phyloP scores from a whole-genome alignment of 2,113 vertebrate genomes.

The Psammodynastes pulverulentus region DNA sequence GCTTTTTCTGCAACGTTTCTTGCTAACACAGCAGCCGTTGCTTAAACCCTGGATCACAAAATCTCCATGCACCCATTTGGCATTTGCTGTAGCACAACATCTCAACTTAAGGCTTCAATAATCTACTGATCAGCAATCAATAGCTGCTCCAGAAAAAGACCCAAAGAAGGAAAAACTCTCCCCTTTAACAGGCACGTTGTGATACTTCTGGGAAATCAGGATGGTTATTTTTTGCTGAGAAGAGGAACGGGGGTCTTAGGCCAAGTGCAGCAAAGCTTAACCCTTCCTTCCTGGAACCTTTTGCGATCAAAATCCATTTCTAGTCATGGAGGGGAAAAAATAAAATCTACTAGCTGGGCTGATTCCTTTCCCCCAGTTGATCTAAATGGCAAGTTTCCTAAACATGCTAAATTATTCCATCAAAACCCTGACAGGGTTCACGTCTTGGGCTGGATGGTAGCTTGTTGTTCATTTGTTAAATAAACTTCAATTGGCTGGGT shows the following conservation, averaged over 20 bases:
- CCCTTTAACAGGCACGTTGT: background rate
- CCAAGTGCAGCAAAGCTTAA: background rate
- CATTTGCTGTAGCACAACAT: background rate
- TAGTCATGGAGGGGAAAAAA: background rate
- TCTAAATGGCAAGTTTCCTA: background rate
- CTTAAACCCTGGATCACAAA: background rate
- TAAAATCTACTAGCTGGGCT: background rate
- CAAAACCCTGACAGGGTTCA: background rate
- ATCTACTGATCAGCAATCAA: background rate
- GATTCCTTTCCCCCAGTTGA: background rate
- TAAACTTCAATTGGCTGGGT: background rate
- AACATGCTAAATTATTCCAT: background rate
- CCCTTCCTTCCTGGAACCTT: background rate
- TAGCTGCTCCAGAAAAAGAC: background rate
- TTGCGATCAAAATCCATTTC: background rate
- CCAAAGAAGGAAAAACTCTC: background rate
- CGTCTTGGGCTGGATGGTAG: background rate
- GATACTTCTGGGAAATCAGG: background rate
- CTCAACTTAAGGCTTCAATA: background rate
- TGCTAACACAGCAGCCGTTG: background rate
- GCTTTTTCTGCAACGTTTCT: background rate
- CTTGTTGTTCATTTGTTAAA: background rate
- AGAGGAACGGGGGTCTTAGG: background rate
- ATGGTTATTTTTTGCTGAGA: background rate
- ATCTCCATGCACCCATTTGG: background rate